A percentile compares a stretch with the other conserved stretches of the same genome.
Conservation (phyloP, 2,797 vertebrate genomes). For the Hybognathus amarus region DNA sequence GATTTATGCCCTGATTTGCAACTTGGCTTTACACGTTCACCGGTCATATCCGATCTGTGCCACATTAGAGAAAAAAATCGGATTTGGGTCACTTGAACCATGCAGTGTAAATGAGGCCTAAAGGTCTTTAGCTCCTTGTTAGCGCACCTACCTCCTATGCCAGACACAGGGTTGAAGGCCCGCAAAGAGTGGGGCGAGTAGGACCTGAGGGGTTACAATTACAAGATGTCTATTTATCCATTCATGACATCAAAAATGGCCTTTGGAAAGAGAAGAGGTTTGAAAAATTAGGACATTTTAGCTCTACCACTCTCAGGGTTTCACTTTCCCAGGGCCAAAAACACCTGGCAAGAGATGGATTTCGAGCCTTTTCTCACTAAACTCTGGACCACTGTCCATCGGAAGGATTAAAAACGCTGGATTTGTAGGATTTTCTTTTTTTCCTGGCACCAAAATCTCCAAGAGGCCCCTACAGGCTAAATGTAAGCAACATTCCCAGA, state of each 20-base stretch:
- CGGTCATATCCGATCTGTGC: too few relatives aligned
- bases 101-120: too few relatives aligned
- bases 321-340: constrained; percentile 58
- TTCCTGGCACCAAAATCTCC: constrained; percentile 68
- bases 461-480: constrained; percentile 66
- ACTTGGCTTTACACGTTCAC: too few relatives aligned
- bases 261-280: constrained; percentile 68
- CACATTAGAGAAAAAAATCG: too few relatives aligned
- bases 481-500: constrained; percentile 55
- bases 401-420: constrained; percentile 71
- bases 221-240: constrained; percentile 73
- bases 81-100: too few relatives aligned
- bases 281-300: constrained; percentile 74
- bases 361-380: constrained; percentile 67
- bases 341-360: constrained; percentile 66
- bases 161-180: too few relatives aligned
- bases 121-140: too few relatives aligned
- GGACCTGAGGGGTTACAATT: too few relatives aligned
- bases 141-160: too few relatives aligned
- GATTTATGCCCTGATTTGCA: too few relatives aligned
- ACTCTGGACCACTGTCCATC: constrained; percentile 60
- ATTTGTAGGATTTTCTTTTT: constrained; percentile 73
- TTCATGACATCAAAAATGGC: constrained; percentile 75
- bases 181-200: too few relatives aligned
- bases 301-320: constrained; percentile 71